These are phyloP conservation scores for Ailurus styani DNA, from an alignment of 2,113 vertebrate species.

Conservation along the genomic window DNA sequence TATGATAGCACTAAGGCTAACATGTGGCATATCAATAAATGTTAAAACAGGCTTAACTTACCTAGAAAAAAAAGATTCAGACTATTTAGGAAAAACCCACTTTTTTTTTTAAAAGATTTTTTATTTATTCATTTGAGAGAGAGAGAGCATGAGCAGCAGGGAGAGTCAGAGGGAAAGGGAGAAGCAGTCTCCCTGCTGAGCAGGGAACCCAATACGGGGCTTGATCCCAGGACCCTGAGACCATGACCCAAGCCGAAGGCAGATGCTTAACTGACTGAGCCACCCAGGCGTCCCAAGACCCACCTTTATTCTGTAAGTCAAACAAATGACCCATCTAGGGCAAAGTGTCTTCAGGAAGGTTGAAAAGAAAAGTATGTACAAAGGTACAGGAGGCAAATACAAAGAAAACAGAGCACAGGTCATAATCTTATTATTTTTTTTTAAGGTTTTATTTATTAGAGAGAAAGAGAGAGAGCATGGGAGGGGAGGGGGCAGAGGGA, in stretches of 20 bases:
- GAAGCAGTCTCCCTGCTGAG: not conserved
- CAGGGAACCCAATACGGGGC: not conserved
- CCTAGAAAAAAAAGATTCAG: not conserved
- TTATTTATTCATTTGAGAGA: not conserved
- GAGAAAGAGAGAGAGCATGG: not conserved
- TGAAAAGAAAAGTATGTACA: not conserved
- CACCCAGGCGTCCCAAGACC: not conserved
- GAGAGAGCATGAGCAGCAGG: not conserved
- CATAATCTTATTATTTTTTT: not conserved
- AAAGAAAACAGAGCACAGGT: not conserved
- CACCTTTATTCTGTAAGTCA: not conserved
- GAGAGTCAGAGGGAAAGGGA: not conserved
- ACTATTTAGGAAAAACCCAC: not conserved
- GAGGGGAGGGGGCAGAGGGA: not conserved
- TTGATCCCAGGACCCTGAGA: not conserved
- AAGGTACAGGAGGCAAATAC: not conserved
- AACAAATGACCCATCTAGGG: not conserved
- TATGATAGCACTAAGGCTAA: not conserved
- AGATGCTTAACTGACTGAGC: not conserved
- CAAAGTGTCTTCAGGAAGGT: not conserved
- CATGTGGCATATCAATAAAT: not conserved
- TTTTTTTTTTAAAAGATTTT: not conserved
- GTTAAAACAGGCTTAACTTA: not conserved
- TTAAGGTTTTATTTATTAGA: not conserved
- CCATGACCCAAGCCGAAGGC: not conserved